Evolutionary conservation across 2,113 vertebrate species (phyloP), one percentile per base, ranked within the genome.

Genomic region (Tamias sibiricus): DNA sequence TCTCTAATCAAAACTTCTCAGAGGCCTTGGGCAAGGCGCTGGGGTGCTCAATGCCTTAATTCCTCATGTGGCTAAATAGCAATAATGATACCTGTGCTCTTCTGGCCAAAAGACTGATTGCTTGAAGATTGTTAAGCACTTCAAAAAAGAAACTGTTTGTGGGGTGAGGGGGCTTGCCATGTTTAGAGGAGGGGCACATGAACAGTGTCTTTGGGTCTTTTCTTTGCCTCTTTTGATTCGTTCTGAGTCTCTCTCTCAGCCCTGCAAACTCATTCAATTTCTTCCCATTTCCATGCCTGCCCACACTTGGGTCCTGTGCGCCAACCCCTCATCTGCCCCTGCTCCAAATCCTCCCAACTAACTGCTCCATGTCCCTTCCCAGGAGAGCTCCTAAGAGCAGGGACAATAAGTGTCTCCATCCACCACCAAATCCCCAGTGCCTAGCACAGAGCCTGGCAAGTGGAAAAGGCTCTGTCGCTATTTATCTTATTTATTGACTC

Each of bases 1-100:
- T 95, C 85, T 92, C 82, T 88, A 71, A 93, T 88, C 90, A 92
- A 75, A 93, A 90, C 52, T 90, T 87, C 87, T 90, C 72, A 94
- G 85, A 90, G 91, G 90, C 96, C 94, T 79, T 96, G 92, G 72
- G 96, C 90, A 95, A 97, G 52, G 75, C 16, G 22, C 54, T 75
- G 8, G 57, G 69, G 40, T 54, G 26, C 47, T 71, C 13, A 2
- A 57, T 24, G 52, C 84, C 90, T 95, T 92, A 77, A 90, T 94
- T 95, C 81, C 68, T 91, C 42, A 2, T 42, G 66, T 82, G 89
- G 76, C 76, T 88, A 49, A 95, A 94, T 14, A 94, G 88, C 74
- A 88, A 37, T 88, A 94, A 94, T 79, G 95, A 95, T 88, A 83
- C 88, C 87, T 95, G 66, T 28, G 91, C 24, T 93, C 91, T 69